Evolutionary conservation across 2,888 invertebrate genomes (phyloP), one percentile per base, ranked within the genome.

Genomic region (Lochmaea crataegi): DNA sequence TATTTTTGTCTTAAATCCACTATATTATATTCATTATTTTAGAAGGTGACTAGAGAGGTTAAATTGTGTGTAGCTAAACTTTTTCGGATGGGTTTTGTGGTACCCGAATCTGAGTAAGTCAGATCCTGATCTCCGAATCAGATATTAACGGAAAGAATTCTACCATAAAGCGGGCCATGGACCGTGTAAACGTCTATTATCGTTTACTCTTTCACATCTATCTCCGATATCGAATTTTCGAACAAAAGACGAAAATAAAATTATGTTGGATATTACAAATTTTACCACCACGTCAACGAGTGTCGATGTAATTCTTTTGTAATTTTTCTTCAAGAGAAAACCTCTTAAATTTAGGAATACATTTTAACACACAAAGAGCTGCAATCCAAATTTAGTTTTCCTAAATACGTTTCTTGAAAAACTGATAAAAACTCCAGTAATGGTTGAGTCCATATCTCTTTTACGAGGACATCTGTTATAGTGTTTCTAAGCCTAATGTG

Each of bases 211-310:
- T 60, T 60, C 60, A 71, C 71, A 38, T 51, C 32, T 38, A 71
- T 65, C 60, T 71, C 65, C 53, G 65, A 60, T 71, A 71, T 71
- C 60, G 65, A 60, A 71, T 71, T 65, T 45, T 63, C 63, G 65
- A 66, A 65, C 70, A 65, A 71, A 69, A 71, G 58, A 42, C 65
- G 70, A 63, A 63, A 63, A 63, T 63, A 63, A 63, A 63, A 63
- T 63, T 63, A 63, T 63, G 63, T 81, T 81, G 82, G 63, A 63
- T 63, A 63, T 63, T 63, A 63, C 63, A 45, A 63, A 42, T 63
- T 63, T 63, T 45, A 63, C 63, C 45, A 63, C 42, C 63, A 22
- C 42, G 10, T 42, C 63, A 63, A 63, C 63, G 63, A 42, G 63
- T 45, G 63, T 12, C 16, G 45, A 18, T 63, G 63, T 63, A 18